phyloP scores from a whole-genome alignment of 2,113 vertebrate species.

The Chaetura pelagica region DNA sequence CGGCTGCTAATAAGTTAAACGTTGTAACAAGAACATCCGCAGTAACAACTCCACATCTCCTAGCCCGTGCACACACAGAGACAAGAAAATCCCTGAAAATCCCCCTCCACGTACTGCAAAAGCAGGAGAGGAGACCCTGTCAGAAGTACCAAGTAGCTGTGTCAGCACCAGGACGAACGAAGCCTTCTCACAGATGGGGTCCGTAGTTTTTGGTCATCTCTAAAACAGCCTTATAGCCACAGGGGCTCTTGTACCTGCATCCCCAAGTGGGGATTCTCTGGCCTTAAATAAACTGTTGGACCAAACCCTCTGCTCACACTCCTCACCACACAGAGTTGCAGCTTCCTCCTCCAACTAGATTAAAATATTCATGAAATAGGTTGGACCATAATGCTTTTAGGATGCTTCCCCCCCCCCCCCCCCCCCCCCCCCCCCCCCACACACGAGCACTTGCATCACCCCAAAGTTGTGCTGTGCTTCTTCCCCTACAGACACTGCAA shows the following conservation, averaged over 20 bases:
- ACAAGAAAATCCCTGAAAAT: background rate
- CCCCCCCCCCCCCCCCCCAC: too few species aligned
- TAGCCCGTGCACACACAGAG: fast-evolving
- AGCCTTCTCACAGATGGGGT: background rate
- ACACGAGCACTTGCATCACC: too few species aligned
- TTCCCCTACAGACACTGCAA: background rate
- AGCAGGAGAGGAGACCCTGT: background rate
- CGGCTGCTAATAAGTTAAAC: background rate
- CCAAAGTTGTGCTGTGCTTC: background rate
- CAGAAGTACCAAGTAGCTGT: background rate
- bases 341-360: background rate
- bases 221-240: background rate
- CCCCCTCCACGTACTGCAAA: fast-evolving
- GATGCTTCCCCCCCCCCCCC: background rate
- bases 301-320: background rate
- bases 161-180: background rate
- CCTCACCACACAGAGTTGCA: background rate
- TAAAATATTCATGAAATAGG: background rate
- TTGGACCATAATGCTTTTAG: background rate
- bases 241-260: fast-evolving
- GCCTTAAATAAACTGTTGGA: fast-evolving
- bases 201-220: background rate
- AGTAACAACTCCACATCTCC: background rate
- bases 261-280: background rate
- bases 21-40: background rate